Evolutionary conservation across 2,113 vertebrate species (phyloP).

Genomic region (Empidonax traillii): DNA sequence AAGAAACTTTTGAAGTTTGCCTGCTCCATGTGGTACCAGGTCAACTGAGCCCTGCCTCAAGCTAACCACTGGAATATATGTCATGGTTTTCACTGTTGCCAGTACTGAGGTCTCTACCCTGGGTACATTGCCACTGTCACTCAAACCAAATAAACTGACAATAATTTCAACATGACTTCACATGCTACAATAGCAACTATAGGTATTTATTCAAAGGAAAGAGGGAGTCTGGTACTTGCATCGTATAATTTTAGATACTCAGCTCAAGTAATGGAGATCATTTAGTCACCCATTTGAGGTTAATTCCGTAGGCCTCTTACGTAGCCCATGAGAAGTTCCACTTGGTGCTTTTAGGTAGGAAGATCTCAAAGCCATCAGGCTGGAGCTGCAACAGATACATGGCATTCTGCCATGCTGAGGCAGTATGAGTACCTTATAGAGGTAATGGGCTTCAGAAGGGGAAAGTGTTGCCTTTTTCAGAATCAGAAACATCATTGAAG

Average conservation of each 20-base stretch:
- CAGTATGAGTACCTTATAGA: background rate
- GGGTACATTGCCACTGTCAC: background rate
- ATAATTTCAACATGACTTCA: background rate
- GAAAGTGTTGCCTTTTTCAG: background rate
- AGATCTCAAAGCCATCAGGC: background rate
- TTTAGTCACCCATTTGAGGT: background rate
- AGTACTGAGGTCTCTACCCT: background rate
- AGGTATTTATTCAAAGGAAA: background rate
- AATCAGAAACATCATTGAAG: background rate
- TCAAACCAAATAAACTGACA: background rate
- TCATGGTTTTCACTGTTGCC: background rate
- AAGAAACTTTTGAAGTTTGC: background rate
- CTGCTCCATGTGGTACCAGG: background rate
- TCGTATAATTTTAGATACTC: background rate
- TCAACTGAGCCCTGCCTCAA: fast-evolving
- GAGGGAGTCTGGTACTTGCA: background rate
- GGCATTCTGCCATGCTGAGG: fast-evolving
- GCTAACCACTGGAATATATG: background rate
- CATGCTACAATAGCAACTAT: background rate
- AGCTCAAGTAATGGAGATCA: background rate
- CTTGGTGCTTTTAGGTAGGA: background rate
- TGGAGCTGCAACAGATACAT: background rate
- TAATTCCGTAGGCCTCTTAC: background rate
- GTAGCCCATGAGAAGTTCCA: background rate
- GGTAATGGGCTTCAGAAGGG: fast-evolving